phyloP scores from a whole-genome alignment of 23 tunicate genomes.

The Styela plicata region DNA sequence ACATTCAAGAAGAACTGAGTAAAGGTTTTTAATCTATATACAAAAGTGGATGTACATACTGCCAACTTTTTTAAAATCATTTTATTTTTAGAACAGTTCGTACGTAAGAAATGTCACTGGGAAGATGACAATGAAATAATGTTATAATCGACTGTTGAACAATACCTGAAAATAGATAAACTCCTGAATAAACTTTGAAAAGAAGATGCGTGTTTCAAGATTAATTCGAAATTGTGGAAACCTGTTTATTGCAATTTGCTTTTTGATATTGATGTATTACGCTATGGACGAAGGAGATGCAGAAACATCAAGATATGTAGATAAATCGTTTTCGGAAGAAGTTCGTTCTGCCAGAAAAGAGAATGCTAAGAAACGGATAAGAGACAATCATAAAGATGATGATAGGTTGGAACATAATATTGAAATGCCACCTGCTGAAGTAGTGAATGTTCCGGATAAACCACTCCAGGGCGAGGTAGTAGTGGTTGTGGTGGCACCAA shows the following conservation, averaged over 20 bases:
- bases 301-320: background rate
- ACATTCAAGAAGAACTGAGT: no score
- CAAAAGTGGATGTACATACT: background rate
- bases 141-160: background rate
- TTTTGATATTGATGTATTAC: constrained; percentile 10
- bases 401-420: background rate
- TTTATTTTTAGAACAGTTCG: no score
- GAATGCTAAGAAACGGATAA: background rate
- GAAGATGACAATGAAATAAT: background rate
- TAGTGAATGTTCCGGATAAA: background rate
- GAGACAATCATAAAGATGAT: background rate
- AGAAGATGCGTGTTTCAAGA: constrained; percentile 23
- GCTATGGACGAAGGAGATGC: constrained; percentile 8
- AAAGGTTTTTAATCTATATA: background rate
- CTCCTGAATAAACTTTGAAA: background rate
- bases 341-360: background rate
- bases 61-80: background rate
- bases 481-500: constrained; percentile 9
- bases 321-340: background rate
- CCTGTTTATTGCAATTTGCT: constrained; percentile 5
- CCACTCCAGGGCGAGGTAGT: constrained; percentile 7
- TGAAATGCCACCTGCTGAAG: background rate
- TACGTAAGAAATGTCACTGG: no score
- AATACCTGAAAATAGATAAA: background rate
- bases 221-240: constrained; percentile 15